These are phyloP conservation scores for Portunus trituberculatus DNA, from an alignment of 1,140 invertebrate species.

Conservation along the genomic window DNA sequence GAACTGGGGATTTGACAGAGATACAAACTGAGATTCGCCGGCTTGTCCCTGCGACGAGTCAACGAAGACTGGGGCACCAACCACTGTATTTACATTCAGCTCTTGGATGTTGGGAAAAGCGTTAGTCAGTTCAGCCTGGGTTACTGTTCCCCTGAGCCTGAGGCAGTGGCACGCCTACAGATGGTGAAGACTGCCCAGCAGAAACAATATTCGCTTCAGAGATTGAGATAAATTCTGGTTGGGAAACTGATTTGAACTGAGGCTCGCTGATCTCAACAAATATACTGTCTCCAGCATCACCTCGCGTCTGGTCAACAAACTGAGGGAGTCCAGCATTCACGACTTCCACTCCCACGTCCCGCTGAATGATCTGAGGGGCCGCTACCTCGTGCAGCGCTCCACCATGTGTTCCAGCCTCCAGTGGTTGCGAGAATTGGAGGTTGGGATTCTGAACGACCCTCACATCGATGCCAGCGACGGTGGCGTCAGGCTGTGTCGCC, in stretches of 20 bases:
- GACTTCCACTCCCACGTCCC: neutral
- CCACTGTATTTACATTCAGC: neutral
- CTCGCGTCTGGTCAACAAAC: constrained; percentile 42
- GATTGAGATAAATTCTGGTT: neutral
- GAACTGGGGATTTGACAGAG: neutral
- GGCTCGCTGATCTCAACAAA: constrained; percentile 49
- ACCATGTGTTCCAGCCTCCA: neutral
- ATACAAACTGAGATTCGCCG: constrained; percentile 41
- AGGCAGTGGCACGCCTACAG: neutral
- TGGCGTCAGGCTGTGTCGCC: constrained; percentile 37
- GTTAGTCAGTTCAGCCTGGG: neutral
- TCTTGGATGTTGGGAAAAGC: neutral
- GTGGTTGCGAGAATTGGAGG: neutral
- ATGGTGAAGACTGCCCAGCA: neutral
- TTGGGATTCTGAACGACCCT: neutral
- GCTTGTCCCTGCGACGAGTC: neutral
- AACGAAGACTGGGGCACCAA: constrained; percentile 14
- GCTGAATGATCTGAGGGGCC: constrained; percentile 18
- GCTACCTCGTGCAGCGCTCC: constrained; percentile 55
- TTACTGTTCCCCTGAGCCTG: neutral
- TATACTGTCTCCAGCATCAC: neutral
- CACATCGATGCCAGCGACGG: neutral
- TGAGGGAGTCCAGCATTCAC: neutral
- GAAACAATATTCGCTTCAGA: neutral
- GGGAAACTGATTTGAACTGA: neutral